A percentile compares a stretch with the other conserved stretches of the same genome.
Conservation (phyloP, 2,888 invertebrate genomes). For the Dusona sp. region DNA sequence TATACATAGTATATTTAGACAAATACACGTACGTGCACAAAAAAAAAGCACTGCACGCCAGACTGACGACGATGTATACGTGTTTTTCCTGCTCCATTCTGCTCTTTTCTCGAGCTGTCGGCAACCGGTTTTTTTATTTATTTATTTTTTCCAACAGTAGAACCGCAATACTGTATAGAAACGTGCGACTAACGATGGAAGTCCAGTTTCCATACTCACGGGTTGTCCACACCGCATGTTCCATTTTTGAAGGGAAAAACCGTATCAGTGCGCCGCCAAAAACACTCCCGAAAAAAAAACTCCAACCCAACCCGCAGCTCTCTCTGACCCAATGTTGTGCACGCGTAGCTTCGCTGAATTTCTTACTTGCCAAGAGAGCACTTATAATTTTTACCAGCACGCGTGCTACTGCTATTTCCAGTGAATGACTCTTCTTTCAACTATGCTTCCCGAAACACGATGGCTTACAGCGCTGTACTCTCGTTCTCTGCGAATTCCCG, state of each 20-base stretch:
- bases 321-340: neutral
- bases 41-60: constrained; percentile 42
- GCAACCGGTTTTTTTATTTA: neutral
- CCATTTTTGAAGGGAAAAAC: constrained; percentile 1
- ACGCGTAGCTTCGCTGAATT: neutral
- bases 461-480: constrained; percentile 26
- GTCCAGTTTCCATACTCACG: neutral
- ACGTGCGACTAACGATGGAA: constrained; percentile 71
- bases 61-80: constrained; percentile 31
- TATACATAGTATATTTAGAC: neutral
- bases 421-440: constrained; percentile 34
- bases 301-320: neutral
- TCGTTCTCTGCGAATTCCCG: constrained; percentile 13
- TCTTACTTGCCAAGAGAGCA: constrained; percentile 68
- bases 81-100: constrained; percentile 25
- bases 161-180: constrained; percentile 71
- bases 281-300: neutral
- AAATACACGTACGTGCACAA: neutral
- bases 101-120: constrained; percentile 28
- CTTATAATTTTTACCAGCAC: constrained; percentile 67
- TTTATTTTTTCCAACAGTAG: constrained; percentile 42
- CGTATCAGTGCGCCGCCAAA: constrained; percentile 15
- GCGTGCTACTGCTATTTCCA: constrained; percentile 26
- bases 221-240: neutral
- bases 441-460: constrained; percentile 12